Evolutionary conservation across 2,113 vertebrate genomes (phyloP), one percentile per base, ranked within the genome.

Genomic region (Poeciliopsis turrubarensis): DNA sequence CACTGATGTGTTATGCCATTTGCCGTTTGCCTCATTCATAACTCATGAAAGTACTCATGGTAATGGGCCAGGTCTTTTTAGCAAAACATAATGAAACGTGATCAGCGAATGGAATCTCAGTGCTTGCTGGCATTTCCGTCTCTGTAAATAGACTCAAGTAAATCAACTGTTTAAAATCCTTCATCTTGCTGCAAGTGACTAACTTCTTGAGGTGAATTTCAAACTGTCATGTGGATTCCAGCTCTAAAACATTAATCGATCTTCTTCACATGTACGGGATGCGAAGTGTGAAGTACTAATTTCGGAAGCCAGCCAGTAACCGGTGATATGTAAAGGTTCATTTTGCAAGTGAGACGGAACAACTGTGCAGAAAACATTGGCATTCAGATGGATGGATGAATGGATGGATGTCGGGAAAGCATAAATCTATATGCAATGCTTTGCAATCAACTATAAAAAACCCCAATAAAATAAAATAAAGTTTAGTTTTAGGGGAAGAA

Each of bases 1-100:
- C 31, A 11, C 80, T 91, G 91, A 94, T 91, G 78, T 82, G 86
- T 87, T 89, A 73, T 87, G 91, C 89, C 91, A 84, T 91, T 90
- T 80, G 82, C 89, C 77, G 80, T 91, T 90, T 88, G 91, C 89
- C 85, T 94, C 91, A 92, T 93, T 89, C 87, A 91, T 93, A 93
- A 93, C 91, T 92, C 84, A 89, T 90, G 87, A 85, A 88, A 83
- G 89, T 87, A 82, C 89, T 90, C 81, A 64, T 81, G 87, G 85
- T 92, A 93, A 92, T 91, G 84, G 89, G 57, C 34, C 77, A 68
- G 84, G 83, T 85, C 81, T 65, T 62, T 72, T 79, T 78, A 88
- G 89, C 89, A 86, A 91, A 93, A 91, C 85, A 87, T 89, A 89
- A 92, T 90, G 86, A 90, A 89, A 91, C 73, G 73, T 83, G 89